phyloP scores from a whole-genome alignment of 2,888 invertebrate species.

The Dryocosmus kuriphilus region DNA sequence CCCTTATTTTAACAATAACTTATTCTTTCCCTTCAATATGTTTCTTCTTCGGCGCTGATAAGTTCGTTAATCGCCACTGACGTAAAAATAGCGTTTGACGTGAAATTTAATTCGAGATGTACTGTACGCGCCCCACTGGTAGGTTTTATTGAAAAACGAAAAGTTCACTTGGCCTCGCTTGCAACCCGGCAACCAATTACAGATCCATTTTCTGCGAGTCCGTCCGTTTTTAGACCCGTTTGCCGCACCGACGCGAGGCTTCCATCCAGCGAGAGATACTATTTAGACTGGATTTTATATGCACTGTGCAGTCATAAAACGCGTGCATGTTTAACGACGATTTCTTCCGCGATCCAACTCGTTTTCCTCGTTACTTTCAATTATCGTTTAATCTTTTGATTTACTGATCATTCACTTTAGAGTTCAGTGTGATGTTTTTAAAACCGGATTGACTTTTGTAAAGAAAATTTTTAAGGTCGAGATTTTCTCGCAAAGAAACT shows the following conservation, averaged over 20 bases:
- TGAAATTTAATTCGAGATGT: slow-evolving; percentile 31
- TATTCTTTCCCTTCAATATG: not conserved
- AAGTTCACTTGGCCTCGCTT: slow-evolving; percentile 2
- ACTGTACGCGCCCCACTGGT: slow-evolving; percentile 19
- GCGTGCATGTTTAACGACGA: not conserved
- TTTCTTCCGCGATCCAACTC: not conserved
- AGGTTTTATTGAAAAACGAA: slow-evolving; percentile 22
- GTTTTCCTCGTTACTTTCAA: not conserved
- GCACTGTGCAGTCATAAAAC: not conserved
- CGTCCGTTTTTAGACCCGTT: slow-evolving; percentile 9
- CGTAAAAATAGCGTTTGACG: not conserved
- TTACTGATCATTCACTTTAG: not conserved
- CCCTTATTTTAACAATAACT: not conserved
- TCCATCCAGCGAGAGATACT: slow-evolving; percentile 11
- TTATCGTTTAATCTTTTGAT: not conserved
- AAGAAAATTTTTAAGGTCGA: too few relatives aligned
- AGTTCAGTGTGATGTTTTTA: too few relatives aligned
- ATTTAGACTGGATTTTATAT: not conserved
- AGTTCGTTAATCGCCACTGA: slow-evolving; percentile 3
- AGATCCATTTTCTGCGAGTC: slow-evolving; percentile 15
- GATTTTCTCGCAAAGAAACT: too few relatives aligned
- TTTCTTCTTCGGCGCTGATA: not conserved
- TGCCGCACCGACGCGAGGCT: not conserved
- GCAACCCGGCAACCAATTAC: slow-evolving; percentile 25
- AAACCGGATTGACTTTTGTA: too few relatives aligned